Percentiles rank a stretch among this genome's conserved stretches.
phyloP scores from a whole-genome alignment of 2,113 vertebrate species.

The Noturus placidus region DNA sequence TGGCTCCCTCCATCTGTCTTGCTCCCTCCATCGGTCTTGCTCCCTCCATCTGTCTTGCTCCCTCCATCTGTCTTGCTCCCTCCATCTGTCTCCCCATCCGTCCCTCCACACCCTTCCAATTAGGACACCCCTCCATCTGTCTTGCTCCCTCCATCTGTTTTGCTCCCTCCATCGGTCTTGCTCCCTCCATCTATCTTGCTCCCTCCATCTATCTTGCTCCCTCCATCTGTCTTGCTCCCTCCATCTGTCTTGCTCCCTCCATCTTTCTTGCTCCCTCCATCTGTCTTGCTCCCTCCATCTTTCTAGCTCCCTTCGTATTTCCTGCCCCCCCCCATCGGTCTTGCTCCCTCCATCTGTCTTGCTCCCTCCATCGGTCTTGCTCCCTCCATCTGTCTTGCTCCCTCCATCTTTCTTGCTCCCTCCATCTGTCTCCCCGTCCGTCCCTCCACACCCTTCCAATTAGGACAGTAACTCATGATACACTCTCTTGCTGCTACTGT shows the following conservation, averaged over 20 bases:
- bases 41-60: too few species aligned
- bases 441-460: not conserved
- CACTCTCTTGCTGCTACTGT: not conserved
- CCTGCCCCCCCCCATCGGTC: too few species aligned
- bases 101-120: too few species aligned
- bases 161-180: not conserved
- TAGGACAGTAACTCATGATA: not conserved
- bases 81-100: too few species aligned
- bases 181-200: slow-evolving; percentile 10
- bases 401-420: slow-evolving; percentile 1
- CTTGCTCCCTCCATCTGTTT: slow-evolving; percentile 1
- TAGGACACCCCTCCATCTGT: slow-evolving; percentile 4
- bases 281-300: slow-evolving; percentile 11
- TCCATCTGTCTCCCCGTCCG: not conserved
- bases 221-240: slow-evolving; percentile 7
- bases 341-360: slow-evolving; percentile 5
- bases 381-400: not conserved
- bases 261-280: not conserved
- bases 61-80: too few species aligned
- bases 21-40: too few species aligned
- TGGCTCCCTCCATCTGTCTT: too few species aligned
- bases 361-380: slow-evolving; percentile 4
- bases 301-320: slow-evolving; percentile 1
- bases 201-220: not conserved
- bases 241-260: slow-evolving; percentile 4